Evolutionary conservation across 2,113 vertebrate genomes (phyloP).

Genomic region (Ictidomys tridecemlineatus): DNA sequence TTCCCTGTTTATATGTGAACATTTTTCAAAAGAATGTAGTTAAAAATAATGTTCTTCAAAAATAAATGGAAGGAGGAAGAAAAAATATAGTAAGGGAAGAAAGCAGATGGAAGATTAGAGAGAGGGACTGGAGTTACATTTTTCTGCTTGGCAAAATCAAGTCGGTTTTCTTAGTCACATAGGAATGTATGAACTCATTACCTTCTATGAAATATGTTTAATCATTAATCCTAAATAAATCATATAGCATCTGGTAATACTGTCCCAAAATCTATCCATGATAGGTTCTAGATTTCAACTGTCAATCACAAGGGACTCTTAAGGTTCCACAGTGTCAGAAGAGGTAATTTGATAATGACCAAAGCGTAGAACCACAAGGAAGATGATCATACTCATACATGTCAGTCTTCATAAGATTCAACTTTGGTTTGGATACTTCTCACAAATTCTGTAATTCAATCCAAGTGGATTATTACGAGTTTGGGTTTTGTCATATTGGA

Average conservation of each 20-base stretch:
- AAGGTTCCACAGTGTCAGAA: not conserved
- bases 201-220: not conserved
- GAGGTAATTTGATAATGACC: constrained; percentile 7
- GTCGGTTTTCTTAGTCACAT: not conserved
- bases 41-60: not conserved
- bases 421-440: not conserved
- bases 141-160: constrained; percentile 43
- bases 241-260: not conserved
- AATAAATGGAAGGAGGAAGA: constrained; percentile 2
- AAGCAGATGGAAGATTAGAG: not conserved
- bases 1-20: not conserved
- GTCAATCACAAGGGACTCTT: not conserved
- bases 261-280: constrained; percentile 1
- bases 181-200: constrained; percentile 21
- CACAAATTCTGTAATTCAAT: constrained; percentile 23
- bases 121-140: not conserved
- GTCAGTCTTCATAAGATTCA: not conserved
- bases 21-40: not conserved
- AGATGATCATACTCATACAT: not conserved
- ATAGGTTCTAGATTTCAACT: constrained; percentile 15
- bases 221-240: constrained; percentile 48
- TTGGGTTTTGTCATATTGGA: constrained; percentile 1
- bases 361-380: not conserved
- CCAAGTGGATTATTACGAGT: not conserved
- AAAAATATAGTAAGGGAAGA: not conserved